Percentiles rank a stretch among this genome's conserved stretches.
phyloP scores from a whole-genome alignment of 2,888 invertebrate genomes.

The Achlya flavicornis region DNA sequence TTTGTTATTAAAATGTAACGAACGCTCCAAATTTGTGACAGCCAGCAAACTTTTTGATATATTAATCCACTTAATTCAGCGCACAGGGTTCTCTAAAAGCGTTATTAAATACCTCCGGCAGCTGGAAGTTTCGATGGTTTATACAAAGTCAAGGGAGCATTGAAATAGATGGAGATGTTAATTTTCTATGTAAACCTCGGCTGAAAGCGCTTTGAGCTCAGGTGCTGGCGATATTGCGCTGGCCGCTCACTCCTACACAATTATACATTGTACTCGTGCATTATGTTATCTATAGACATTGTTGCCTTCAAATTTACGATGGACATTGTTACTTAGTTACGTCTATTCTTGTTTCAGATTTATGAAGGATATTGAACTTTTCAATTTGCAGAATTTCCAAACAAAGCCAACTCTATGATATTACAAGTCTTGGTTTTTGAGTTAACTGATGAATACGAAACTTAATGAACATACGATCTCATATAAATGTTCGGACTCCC shows the following conservation, averaged over 20 bases:
- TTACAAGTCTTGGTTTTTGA: background rate
- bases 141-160: conserved; percentile 29
- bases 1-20: conserved; percentile 30
- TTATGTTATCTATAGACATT: conserved; percentile 17
- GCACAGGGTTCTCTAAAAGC: conserved; percentile 23
- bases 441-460: background rate
- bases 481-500: too few relatives aligned
- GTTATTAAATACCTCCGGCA: conserved; percentile 16
- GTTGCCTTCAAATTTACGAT: conserved; percentile 17
- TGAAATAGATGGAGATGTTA: conserved; percentile 50
- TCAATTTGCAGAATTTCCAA: background rate
- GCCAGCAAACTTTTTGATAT: conserved; percentile 39
- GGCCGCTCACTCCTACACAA: conserved; percentile 17
- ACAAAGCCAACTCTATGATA: background rate
- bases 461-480: too few relatives aligned
- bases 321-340: conserved; percentile 12
- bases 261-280: conserved; percentile 20
- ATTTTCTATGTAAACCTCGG: conserved; percentile 53
- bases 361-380: background rate
- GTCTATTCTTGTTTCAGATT: background rate
- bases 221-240: conserved; percentile 39
- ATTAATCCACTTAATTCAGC: conserved; percentile 37
- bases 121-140: conserved; percentile 13
- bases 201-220: conserved; percentile 33
- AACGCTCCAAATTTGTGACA: conserved; percentile 33